phyloP scores from a whole-genome alignment of 2,113 vertebrate species.

The Heterotilapia buettikoferi region DNA sequence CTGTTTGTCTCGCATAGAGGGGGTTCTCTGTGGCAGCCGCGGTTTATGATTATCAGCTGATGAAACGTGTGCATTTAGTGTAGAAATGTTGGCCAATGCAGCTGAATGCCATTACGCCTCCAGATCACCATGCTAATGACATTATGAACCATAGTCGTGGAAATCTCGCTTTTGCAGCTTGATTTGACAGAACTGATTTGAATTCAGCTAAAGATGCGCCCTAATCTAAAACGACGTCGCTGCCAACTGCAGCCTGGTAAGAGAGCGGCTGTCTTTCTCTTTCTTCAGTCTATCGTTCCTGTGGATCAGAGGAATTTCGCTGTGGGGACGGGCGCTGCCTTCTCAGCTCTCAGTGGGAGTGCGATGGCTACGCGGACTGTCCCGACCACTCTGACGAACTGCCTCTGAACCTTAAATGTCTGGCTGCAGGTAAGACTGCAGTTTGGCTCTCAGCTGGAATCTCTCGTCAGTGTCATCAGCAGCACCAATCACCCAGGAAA shows the following conservation, averaged over 20 bases:
- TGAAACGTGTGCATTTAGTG: background rate
- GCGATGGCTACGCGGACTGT: conserved; percentile 93
- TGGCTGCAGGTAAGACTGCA: conserved; percentile 80
- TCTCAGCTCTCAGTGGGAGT: conserved; percentile 90
- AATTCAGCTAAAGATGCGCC: background rate
- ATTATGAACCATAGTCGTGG: background rate
- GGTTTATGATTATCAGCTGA: background rate
- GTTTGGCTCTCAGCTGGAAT: conserved; percentile 45
- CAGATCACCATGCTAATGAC: background rate
- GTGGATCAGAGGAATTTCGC: conserved; percentile 84
- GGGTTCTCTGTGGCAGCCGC: background rate
- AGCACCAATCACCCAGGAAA: background rate
- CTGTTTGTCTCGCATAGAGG: background rate
- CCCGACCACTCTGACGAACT: conserved; percentile 93
- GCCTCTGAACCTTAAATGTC: conserved; percentile 88
- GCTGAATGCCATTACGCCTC: background rate
- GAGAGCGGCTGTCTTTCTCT: background rate
- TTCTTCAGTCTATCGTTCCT: conserved; percentile 81
- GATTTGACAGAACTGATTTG: background rate
- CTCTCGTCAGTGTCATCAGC: conserved; percentile 49
- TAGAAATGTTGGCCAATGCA: background rate
- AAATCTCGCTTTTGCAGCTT: background rate
- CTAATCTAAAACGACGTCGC: background rate
- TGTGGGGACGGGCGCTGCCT: conserved; percentile 92
- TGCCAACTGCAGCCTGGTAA: background rate